A percentile compares a stretch with the other conserved stretches of the same genome.
phyloP scores from a whole-genome alignment of 1,140 invertebrate species.

The Heliconius eleuchia region DNA sequence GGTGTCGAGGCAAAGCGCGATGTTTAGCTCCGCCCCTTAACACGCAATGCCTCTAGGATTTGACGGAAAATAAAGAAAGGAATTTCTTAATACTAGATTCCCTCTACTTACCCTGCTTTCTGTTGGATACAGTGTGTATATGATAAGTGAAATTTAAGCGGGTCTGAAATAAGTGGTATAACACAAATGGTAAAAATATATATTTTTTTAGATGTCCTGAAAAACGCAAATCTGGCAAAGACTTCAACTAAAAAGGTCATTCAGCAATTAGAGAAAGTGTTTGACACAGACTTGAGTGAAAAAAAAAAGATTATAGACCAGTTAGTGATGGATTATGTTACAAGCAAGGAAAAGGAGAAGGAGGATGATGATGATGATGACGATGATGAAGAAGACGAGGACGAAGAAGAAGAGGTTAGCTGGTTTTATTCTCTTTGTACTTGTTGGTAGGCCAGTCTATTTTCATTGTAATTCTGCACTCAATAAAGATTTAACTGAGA shows the following conservation, averaged over 20 bases:
- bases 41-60: too few species aligned
- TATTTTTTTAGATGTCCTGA: slow-evolving; percentile 88
- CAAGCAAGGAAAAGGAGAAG: slow-evolving; percentile 82
- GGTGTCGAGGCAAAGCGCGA: too few species aligned
- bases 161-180: too few species aligned
- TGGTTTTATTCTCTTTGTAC: not conserved
- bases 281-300: slow-evolving; percentile 87
- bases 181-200: too few species aligned
- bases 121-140: too few species aligned
- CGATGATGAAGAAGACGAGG: not conserved
- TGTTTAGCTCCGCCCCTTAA: too few species aligned
- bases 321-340: slow-evolving; percentile 88
- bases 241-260: slow-evolving; percentile 96
- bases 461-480: too few species aligned
- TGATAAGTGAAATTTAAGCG: too few species aligned
- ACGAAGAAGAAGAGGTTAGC: slow-evolving; percentile 71
- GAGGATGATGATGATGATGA: slow-evolving; percentile 83
- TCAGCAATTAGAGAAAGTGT: slow-evolving; percentile 91
- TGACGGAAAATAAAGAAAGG: too few species aligned
- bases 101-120: too few species aligned
- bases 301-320: slow-evolving; percentile 93
- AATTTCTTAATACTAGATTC: too few species aligned
- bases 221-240: slow-evolving; percentile 91
- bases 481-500: too few species aligned
- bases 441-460: not conserved